Evolutionary conservation across 2,888 invertebrate genomes (phyloP).

Genomic region (Unio pictorum): DNA sequence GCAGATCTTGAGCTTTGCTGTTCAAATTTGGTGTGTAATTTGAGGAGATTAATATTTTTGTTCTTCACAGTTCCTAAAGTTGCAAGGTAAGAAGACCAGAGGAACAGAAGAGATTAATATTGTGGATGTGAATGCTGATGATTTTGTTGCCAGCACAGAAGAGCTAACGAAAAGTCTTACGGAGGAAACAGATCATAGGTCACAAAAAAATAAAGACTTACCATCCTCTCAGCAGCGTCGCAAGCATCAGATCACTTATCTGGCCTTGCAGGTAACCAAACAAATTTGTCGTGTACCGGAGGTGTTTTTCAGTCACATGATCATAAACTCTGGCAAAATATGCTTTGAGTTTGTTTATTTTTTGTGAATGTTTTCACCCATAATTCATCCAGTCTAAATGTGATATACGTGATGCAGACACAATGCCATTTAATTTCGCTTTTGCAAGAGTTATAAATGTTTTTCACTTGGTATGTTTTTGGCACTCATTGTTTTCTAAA

Average conservation of each 20-base stretch:
- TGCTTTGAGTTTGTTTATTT: too few relatives aligned
- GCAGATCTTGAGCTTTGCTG: too few relatives aligned
- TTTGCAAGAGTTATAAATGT: too few relatives aligned
- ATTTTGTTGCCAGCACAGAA: slow-evolving; percentile 85
- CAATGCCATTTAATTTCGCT: too few relatives aligned
- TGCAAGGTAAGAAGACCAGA: slow-evolving; percentile 80
- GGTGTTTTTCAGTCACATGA: not conserved
- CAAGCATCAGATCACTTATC: slow-evolving; percentile 96
- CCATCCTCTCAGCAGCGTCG: slow-evolving; percentile 79
- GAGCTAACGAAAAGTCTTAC: slow-evolving; percentile 83
- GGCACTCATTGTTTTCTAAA: too few relatives aligned
- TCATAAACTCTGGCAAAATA: too few relatives aligned
- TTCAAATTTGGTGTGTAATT: too few relatives aligned
- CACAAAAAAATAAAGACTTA: slow-evolving; percentile 63
- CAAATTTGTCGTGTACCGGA: not conserved
- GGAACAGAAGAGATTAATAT: slow-evolving; percentile 80
- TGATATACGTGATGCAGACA: too few relatives aligned
- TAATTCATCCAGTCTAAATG: too few relatives aligned
- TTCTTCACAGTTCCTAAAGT: slow-evolving; percentile 53
- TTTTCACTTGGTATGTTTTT: too few relatives aligned
- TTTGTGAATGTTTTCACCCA: too few relatives aligned
- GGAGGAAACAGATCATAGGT: slow-evolving; percentile 69
- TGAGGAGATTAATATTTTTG: too few relatives aligned
- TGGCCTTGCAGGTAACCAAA: slow-evolving; percentile 82
- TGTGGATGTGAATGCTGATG: slow-evolving; percentile 86